phyloP scores from a whole-genome alignment of 2,113 vertebrate species.

The Phodopus roborovskii region DNA sequence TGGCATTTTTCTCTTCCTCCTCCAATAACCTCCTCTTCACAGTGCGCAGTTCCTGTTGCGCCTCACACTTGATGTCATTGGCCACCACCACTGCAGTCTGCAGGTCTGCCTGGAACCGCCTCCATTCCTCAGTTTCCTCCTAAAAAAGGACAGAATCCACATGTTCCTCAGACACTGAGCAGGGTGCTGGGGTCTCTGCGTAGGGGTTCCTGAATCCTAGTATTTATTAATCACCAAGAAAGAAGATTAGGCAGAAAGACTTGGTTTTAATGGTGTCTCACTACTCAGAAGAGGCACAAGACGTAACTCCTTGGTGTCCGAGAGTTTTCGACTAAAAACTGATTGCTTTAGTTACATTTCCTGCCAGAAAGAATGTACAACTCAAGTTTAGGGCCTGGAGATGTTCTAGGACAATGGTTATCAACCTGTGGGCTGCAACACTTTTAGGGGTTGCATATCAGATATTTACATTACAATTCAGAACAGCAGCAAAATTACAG shows the following conservation, averaged over 20 bases:
- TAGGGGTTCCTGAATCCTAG: neutral
- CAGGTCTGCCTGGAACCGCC: constrained; percentile 96
- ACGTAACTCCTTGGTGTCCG: neutral
- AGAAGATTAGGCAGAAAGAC: neutral
- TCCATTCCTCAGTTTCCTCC: constrained; percentile 98
- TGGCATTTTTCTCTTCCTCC: constrained; percentile 92
- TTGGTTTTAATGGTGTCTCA: neutral
- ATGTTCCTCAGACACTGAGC: neutral
- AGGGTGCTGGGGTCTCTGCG: neutral
- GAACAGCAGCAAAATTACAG: neutral
- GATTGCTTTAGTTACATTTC: neutral
- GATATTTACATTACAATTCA: neutral
- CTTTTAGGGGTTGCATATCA: neutral
- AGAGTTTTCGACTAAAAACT: neutral
- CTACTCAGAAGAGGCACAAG: neutral
- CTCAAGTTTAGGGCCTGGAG: neutral
- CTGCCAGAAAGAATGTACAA: neutral
- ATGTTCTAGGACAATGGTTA: neutral
- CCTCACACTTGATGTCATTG: constrained; percentile 98
- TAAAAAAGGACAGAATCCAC: constrained; percentile 71
- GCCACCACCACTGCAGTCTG: constrained; percentile 98
- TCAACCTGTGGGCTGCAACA: neutral
- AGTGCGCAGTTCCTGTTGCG: constrained; percentile 95
- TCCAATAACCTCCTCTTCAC: constrained; percentile 94
- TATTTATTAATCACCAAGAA: neutral